phyloP scores from a whole-genome alignment of 2,113 vertebrate genomes.

The Cacatua alba region DNA sequence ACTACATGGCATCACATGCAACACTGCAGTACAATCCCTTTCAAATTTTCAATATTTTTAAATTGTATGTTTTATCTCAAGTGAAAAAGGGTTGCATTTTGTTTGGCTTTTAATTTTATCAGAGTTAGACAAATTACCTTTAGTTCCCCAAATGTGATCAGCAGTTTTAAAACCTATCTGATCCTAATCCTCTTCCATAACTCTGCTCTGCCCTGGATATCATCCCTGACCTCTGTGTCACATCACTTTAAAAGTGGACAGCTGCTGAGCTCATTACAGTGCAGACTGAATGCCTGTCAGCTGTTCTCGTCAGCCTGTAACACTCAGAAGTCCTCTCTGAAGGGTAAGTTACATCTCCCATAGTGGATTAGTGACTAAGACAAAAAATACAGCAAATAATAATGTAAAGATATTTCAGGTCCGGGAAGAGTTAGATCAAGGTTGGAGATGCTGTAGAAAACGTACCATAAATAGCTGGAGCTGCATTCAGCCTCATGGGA shows the following conservation, averaged over 20 bases:
- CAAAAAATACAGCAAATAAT: not conserved
- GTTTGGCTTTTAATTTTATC: not conserved
- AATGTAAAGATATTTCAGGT: not conserved
- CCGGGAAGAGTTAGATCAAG: not conserved
- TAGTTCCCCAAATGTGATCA: not conserved
- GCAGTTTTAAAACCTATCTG: not conserved
- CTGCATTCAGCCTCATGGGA: conserved; percentile 37
- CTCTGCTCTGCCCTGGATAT: not conserved
- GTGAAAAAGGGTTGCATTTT: not conserved
- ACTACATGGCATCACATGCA: not conserved
- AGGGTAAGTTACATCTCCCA: not conserved
- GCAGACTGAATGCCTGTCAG: not conserved
- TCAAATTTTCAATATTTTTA: not conserved
- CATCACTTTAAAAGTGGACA: not conserved
- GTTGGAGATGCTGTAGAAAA: conserved; percentile 19
- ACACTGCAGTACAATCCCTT: not conserved
- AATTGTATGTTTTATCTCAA: not conserved
- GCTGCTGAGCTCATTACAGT: not conserved
- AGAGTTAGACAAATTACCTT: not conserved
- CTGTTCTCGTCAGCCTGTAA: not conserved
- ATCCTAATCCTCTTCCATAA: conserved; percentile 6
- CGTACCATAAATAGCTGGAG: not conserved
- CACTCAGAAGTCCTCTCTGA: not conserved
- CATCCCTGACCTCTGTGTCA: not conserved
- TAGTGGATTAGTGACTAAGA: not conserved